phyloP scores from a whole-genome alignment of 1,140 invertebrate species.

The Akabosia matsudoensis region DNA sequence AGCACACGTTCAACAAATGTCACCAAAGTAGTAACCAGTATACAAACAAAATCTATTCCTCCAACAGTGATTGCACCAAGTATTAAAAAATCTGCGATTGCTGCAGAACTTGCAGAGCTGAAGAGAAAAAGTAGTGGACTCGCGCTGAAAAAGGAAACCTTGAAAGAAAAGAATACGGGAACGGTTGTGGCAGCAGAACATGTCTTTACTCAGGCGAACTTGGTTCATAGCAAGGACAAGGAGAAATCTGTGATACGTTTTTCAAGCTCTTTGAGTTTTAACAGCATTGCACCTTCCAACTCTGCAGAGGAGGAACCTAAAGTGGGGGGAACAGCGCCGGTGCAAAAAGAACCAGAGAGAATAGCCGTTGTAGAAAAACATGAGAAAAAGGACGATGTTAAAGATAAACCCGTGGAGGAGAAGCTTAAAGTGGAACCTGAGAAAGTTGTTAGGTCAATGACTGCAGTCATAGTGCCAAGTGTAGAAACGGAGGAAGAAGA shows the following conservation, averaged over 20 bases:
- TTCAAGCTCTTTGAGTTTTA: conserved; percentile 7
- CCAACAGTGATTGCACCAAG: no score
- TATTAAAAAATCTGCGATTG: not conserved
- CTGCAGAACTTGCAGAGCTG: conserved; percentile 4
- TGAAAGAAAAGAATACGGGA: not conserved
- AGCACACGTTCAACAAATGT: not conserved
- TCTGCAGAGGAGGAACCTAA: not conserved
- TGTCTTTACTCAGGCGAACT: not conserved
- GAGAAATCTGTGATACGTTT: conserved; percentile 34
- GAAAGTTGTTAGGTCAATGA: no score
- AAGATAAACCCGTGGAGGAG: no score
- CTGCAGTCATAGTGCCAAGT: not conserved
- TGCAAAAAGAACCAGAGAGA: no score
- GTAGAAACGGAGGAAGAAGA: not conserved
- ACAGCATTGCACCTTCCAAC: not conserved
- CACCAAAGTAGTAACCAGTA: not conserved
- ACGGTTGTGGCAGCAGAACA: not conserved
- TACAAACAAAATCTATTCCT: no score
- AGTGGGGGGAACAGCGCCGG: no score
- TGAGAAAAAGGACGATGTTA: no score
- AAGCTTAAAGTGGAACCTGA: not conserved
- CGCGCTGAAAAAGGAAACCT: conserved; percentile 12
- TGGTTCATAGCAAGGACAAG: conserved; percentile 8
- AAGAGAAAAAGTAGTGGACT: conserved; percentile 19
- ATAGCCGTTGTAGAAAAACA: no score